phyloP scores from a whole-genome alignment of 1,140 invertebrate genomes.

The Drosophila ambigua region DNA sequence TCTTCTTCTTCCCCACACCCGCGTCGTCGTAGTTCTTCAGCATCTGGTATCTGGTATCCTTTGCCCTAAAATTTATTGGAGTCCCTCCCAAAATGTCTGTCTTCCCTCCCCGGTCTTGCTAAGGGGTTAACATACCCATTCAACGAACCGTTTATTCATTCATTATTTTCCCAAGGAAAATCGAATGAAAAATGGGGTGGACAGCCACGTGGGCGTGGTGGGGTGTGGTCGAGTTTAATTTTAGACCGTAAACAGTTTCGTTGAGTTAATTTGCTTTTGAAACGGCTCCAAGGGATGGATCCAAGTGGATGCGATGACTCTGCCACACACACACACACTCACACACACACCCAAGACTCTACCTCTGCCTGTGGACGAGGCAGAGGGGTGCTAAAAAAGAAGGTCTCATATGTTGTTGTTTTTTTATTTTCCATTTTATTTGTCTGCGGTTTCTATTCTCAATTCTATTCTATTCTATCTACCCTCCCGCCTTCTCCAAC shows the following conservation, averaged over 20 bases:
- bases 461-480: neutral
- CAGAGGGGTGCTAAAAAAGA: no score
- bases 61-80: no score
- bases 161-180: no score
- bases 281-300: slow-evolving; percentile 2
- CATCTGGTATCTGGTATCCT: no score
- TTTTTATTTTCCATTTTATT: slow-evolving; percentile 20
- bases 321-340: no score
- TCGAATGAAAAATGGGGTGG: neutral
- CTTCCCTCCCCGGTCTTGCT: neutral
- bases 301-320: slow-evolving; percentile 23
- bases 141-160: neutral
- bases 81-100: no score
- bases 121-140: no score
- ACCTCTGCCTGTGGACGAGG: neutral
- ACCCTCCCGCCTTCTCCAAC: neutral
- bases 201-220: neutral
- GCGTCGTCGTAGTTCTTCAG: no score
- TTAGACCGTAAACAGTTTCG: slow-evolving; percentile 28
- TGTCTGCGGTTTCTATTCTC: slow-evolving; percentile 13
- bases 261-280: slow-evolving; percentile 33
- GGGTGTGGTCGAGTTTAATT: slow-evolving; percentile 27
- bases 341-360: neutral
- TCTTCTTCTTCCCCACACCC: no score
- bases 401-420: slow-evolving; percentile 4